Evolutionary conservation across 2,797 vertebrate species (phyloP), one percentile per base, ranked within the genome.

Genomic region (Pagetopsis macropterus): DNA sequence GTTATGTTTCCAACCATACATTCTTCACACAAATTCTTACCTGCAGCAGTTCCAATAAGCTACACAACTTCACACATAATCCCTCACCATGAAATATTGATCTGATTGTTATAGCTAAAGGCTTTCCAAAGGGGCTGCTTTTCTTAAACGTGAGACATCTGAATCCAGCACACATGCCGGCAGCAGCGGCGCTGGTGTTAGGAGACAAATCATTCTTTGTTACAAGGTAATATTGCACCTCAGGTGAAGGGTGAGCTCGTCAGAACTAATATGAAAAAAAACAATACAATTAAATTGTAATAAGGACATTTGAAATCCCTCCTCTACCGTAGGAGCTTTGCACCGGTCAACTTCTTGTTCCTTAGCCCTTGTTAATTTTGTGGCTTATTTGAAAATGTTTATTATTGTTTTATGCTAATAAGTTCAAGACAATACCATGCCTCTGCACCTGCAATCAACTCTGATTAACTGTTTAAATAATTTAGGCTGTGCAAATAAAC

Each of bases 41-140:
- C 5, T 49, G 56, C 17, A 63, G 37, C 41, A 16, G 44, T 65
- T 69, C 11, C 61, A 16, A 33, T 10, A 58, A 16, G 8, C 43
- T 55, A 3, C 51, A 46, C 19, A 46, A 15, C 58, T 65, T 68
- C 49, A 48, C 48, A 11, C 9, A 4, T 12, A 46, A 51, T 62
- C 14, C 63, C 41, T 49, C 11, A 45, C 55, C 19, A 31, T 41
- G 21, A 72, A 70, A 60, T n/a, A 56, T 37, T 11, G 27, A 37
- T 37, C 19, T 64, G 63, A 51, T 45, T 58, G 19, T 48, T 77
- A 9, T 27, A 11, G 3, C 16, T 71, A 10, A 52, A 49, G 60
- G 33, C 5, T 17, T 70, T 44, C 56, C 33, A 4, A 52, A 57
- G 45, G 23, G 21, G 65, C 37, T 57, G 37, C 14, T 51, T 70